A percentile compares a stretch with the other conserved stretches of the same genome.
phyloP scores from a whole-genome alignment of 2,797 vertebrate species.

The Scomberomorus guttatus region DNA sequence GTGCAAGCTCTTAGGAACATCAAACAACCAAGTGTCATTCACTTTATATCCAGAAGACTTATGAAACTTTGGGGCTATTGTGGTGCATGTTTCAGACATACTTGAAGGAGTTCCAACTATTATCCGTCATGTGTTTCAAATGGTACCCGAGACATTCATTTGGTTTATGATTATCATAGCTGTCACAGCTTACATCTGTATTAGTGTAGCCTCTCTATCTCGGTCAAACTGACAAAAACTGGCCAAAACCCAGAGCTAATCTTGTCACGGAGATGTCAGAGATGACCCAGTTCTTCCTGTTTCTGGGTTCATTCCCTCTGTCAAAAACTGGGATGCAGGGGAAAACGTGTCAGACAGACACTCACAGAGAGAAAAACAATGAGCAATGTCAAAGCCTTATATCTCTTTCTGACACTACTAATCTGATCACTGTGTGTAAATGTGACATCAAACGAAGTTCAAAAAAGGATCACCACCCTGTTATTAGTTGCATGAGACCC shows the following conservation, averaged over 20 bases:
- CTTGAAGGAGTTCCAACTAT: neutral
- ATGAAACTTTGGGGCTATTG: neutral
- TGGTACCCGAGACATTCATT: slow-evolving; percentile 18
- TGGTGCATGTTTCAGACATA: neutral
- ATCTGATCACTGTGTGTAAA: slow-evolving; percentile 15
- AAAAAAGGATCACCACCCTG: slow-evolving; percentile 1
- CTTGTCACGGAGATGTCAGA: slow-evolving; percentile 64
- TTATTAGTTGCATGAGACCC: slow-evolving; percentile 24
- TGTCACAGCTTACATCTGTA: slow-evolving; percentile 16
- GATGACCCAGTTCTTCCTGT: slow-evolving; percentile 57
- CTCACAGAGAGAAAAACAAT: slow-evolving; percentile 17
- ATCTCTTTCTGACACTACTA: slow-evolving; percentile 8
- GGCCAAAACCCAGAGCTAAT: slow-evolving; percentile 60
- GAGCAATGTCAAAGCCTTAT: slow-evolving; percentile 15
- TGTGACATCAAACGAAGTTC: neutral
- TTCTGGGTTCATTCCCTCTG: slow-evolving; percentile 16
- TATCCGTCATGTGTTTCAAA: slow-evolving; percentile 17
- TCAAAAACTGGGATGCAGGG: slow-evolving; percentile 42
- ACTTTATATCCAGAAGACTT: neutral
- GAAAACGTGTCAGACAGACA: slow-evolving; percentile 35
- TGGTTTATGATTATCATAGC: slow-evolving; percentile 27
- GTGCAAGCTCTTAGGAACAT: neutral
- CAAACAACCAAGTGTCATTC: neutral
- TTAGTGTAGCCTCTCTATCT: slow-evolving; percentile 31
- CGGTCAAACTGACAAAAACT: slow-evolving; percentile 43